Percentiles rank a stretch among this genome's conserved stretches.
These are phyloP conservation scores for Chionomys nivalis DNA, from an alignment of 2,113 vertebrate genomes.

Conservation along the genomic window DNA sequence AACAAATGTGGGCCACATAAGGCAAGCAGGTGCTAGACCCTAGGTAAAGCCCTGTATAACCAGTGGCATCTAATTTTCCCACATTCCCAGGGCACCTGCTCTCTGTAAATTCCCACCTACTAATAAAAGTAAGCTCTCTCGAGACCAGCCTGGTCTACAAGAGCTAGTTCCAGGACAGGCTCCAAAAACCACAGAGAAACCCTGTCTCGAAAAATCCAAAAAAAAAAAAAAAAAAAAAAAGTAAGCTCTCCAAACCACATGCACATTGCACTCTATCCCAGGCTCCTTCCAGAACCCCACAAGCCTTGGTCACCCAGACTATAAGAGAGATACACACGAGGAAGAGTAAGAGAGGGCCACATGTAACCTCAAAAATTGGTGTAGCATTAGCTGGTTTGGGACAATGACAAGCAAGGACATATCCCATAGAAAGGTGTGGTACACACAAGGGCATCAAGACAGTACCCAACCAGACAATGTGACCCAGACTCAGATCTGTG, in stretches of 20 bases:
- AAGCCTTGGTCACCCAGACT: no score
- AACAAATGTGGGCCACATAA: not conserved
- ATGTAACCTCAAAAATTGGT: no score
- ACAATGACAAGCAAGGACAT: not conserved
- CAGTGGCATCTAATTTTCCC: not conserved
- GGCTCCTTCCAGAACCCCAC: no score
- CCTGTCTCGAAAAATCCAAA: no score
- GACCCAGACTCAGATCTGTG: not conserved
- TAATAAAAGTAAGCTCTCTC: no score
- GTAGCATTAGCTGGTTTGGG: no score
- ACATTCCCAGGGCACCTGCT: not conserved
- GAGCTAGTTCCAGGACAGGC: no score
- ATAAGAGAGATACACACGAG: fast-evolving
- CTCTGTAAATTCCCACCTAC: not conserved
- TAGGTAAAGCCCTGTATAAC: not conserved
- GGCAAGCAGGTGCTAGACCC: not conserved
- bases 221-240: no score
- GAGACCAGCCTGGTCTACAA: no score
- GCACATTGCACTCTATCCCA: not conserved
- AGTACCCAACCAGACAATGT: no score
- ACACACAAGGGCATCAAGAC: not conserved
- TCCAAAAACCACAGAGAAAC: no score
- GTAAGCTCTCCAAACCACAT: fast-evolving
- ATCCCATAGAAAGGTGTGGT: not conserved
- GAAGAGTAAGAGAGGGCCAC: not conserved